A percentile compares a stretch with the other conserved stretches of the same genome.
Evolutionary conservation across 2,797 vertebrate species (phyloP).

Genomic region (Sebastes kiyomatsui): DNA sequence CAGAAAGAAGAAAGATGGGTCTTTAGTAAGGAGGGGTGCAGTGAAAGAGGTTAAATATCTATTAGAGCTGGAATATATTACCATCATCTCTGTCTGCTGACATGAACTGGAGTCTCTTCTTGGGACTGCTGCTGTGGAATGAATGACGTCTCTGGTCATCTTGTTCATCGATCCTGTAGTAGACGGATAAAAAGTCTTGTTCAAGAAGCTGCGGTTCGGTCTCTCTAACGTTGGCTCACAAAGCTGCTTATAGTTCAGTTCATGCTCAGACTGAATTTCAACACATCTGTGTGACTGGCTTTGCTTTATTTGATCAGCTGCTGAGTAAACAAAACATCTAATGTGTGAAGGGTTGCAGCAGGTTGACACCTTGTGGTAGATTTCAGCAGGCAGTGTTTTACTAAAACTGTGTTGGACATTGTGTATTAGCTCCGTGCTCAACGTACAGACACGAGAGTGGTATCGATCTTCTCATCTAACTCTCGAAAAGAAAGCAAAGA

Average conservation of each 20-base stretch:
- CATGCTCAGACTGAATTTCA: background rate
- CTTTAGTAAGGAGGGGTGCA: too few relatives aligned
- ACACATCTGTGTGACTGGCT: slow-evolving; percentile 1
- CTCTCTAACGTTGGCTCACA: background rate
- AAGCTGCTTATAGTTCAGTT: background rate
- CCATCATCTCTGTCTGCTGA: slow-evolving; percentile 83
- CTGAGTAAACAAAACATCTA: background rate
- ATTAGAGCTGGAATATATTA: background rate
- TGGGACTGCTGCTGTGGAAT: slow-evolving; percentile 80
- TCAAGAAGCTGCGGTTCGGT: background rate
- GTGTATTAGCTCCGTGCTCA: too few relatives aligned
- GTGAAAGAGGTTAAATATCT: background rate
- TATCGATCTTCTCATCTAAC: background rate
- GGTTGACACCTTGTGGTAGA: too few relatives aligned
- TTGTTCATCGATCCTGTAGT: slow-evolving; percentile 83
- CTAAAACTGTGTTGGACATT: too few relatives aligned
- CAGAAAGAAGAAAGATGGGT: too few relatives aligned
- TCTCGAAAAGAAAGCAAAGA: background rate
- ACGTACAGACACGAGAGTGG: too few relatives aligned
- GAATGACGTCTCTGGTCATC: slow-evolving; percentile 84
- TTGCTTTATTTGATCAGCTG: background rate
- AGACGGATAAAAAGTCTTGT: background rate
- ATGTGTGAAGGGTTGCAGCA: background rate
- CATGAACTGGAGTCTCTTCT: slow-evolving; percentile 88
- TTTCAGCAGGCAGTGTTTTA: too few relatives aligned